Evolutionary conservation across 2,888 invertebrate genomes (phyloP).

Genomic region (Herminia tarsipennalis): DNA sequence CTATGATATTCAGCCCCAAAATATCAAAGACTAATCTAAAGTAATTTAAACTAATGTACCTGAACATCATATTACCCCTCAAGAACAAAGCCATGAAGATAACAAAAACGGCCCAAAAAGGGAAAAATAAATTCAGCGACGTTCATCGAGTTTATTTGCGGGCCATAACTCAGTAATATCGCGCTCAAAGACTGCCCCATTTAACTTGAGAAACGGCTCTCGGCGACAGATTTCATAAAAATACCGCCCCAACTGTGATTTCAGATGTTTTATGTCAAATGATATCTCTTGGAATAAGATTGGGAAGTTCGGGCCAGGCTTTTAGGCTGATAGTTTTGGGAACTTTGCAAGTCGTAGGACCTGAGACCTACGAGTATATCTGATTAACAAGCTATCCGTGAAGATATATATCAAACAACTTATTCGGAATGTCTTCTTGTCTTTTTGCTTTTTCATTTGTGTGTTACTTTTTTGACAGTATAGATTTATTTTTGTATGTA

Average conservation of each 20-base stretch:
- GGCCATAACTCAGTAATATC: constrained; percentile 73
- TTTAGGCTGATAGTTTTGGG: constrained; percentile 10
- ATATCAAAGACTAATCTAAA: background rate
- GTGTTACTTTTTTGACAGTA: no score
- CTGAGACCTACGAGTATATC: background rate
- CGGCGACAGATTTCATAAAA: constrained; percentile 63
- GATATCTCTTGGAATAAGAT: constrained; percentile 28
- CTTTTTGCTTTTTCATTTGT: no score
- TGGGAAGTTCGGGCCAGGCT: constrained; percentile 9
- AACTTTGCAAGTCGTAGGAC: background rate
- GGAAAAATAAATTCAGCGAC: constrained; percentile 24
- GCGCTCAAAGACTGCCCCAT: constrained; percentile 62
- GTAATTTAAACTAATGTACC: constrained; percentile 2
- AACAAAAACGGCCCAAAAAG: constrained; percentile 13
- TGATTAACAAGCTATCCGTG: background rate
- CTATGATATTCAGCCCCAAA: no score
- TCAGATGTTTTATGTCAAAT: constrained; percentile 46
- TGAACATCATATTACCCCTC: constrained; percentile 7
- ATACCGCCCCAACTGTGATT: constrained; percentile 44
- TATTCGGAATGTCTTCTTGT: no score
- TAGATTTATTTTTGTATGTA: no score
- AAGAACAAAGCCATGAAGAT: constrained; percentile 15
- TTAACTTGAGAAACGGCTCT: constrained; percentile 69
- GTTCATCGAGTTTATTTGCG: constrained; percentile 56
- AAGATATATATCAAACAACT: background rate